Evolutionary conservation across 1,140 invertebrate species (phyloP).

Genomic region (Zaprionus nigranus): DNA sequence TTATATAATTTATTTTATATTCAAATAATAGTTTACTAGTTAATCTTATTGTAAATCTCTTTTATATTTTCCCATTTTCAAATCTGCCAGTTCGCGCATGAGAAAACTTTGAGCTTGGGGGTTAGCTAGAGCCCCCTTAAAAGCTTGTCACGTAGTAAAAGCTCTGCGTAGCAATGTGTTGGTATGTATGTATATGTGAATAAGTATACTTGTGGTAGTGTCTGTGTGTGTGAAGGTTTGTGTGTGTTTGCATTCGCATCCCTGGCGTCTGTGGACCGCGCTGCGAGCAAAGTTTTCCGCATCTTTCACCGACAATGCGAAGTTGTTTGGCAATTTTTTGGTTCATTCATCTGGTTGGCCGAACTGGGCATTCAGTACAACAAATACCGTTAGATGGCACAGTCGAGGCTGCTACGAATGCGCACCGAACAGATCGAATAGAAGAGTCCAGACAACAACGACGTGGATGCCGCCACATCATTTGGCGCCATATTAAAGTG

Average conservation of each 20-base stretch:
- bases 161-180: slow-evolving; percentile 10
- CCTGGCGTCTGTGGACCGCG: slow-evolving; percentile 43
- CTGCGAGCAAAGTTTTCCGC: slow-evolving; percentile 58
- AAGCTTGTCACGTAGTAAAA: slow-evolving; percentile 54
- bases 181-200: neutral
- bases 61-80: neutral
- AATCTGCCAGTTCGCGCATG: slow-evolving; percentile 8
- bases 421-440: slow-evolving; percentile 27
- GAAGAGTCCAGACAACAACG: slow-evolving; percentile 35
- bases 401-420: slow-evolving; percentile 48
- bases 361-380: slow-evolving; percentile 55
- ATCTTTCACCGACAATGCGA: slow-evolving; percentile 61
- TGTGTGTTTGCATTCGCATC: neutral
- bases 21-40: no score
- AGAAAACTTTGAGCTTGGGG: slow-evolving; percentile 19
- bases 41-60: neutral
- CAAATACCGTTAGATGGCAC: slow-evolving; percentile 63
- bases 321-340: slow-evolving; percentile 63
- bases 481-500: slow-evolving; percentile 77
- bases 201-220: neutral
- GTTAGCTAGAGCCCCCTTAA: slow-evolving; percentile 21
- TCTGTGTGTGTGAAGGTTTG: neutral
- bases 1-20: no score
- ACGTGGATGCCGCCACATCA: slow-evolving; percentile 46
- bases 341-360: slow-evolving; percentile 69